Base-by-base conservation (phyloP, 2,888 invertebrate genomes). In the Furcula furcula region DNA sequence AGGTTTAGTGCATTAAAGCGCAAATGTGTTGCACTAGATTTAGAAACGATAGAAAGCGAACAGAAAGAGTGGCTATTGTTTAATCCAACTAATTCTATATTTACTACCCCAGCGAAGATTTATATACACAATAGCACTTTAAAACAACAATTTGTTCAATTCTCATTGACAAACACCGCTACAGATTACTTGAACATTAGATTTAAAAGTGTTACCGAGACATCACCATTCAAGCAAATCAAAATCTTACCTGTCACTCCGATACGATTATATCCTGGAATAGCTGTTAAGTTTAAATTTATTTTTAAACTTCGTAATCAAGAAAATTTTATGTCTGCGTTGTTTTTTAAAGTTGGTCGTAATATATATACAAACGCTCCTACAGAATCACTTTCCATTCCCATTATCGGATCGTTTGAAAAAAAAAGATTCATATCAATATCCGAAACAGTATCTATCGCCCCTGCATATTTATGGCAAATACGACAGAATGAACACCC, bases 381-480 rank as follows among this genome's bases (percentile, higher is more conserved):
- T 11, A 38, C 46, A 20, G 65, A 81, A 60, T 51, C 65, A n/a
- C 59, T 79, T 5, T 47, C 53, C 15, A 43, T 87, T 31, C 79
- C 75, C n/a, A 43, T 87, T n/a, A 22, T 43, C 3, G 65, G 61
- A 16, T 46, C 43, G 36, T 72, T 72, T 36, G 38, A 36, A 36
- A 39, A 39, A 42, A 18, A 37, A 1, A 46, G 50, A 39, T 38
- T 29, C 1, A 55, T 81, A 26, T 40, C 40, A 12, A 51, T 81
- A 30, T 47, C 76, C 2, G 61, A 76, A 40, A 50, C 47, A 15
- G 59, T 85, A 20, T 43, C 30, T 23, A 69, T 84, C 35, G 63
- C 72, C 7, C 61, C 86, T 2, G 54, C 62, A 22, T 84, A 80
- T 52, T 37, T 60, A 9, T 87, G 85, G 86, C 77, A 79, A 22